Evolutionary conservation across 2,113 vertebrate species (phyloP), one percentile per base, ranked within the genome.

Genomic region (Trochalopteron elliotii): DNA sequence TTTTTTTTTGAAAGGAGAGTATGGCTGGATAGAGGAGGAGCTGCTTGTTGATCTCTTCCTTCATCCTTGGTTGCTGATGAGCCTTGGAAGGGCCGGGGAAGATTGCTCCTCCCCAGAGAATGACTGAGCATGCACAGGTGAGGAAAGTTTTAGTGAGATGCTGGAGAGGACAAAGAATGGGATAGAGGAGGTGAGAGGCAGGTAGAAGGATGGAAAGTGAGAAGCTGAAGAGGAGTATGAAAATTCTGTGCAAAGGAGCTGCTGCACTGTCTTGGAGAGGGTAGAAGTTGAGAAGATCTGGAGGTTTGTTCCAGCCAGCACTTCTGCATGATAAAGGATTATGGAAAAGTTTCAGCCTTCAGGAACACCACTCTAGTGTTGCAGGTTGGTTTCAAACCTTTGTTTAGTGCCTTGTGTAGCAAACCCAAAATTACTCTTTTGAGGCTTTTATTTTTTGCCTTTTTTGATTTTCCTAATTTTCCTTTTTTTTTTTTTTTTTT

Each of bases 361-460:
- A 33, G 25, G 69, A 65, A 1, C 8, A 12, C 2, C 2, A 3
- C 12, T 11, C 8, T 52, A 0, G 10, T 2, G 1, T 20, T 69
- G 5, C 42, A 78, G 74, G 70, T 90, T 78, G 10, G n/a, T 87
- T 90, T 87, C 8, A 70, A 23, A 24, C 5, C 1, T 49, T 76
- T 87, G 20, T 67, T 84, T 9, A 40, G 5, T 31, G 8, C 30
- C 23, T 57, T 40, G 4, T 4, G 3, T 21, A 61, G 10, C 2
- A 70, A 71, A 21, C 30, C 8, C 16, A 21, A 74, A 19, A n/a
- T 69, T 70, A 40, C 1, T 59, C 3, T 47, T 68, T 42, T 27
- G 15, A 37, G 15, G 11, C 7, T 45, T 59, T 39, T 17, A 6
- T 39, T 39, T 45, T 59, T 65, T 31, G 21, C 3, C 14, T 70